phyloP scores from a whole-genome alignment of 2,888 invertebrate species.

The Stenurella melanura region DNA sequence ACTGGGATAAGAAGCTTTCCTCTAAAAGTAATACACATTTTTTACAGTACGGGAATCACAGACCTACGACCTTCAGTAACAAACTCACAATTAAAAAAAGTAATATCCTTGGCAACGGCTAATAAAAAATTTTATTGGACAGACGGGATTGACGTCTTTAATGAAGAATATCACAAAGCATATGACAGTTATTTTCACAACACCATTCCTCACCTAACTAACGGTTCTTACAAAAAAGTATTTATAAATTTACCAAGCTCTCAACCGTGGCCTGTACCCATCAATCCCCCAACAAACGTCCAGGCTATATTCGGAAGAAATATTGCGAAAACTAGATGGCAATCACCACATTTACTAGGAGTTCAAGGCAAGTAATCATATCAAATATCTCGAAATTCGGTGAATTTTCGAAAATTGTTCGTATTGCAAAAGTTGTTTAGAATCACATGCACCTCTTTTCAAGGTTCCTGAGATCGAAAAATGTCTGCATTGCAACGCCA shows the following conservation, averaged over 20 bases:
- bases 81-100: conserved; percentile 83
- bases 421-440: too few species aligned
- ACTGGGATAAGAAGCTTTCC: background rate
- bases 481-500: too few species aligned
- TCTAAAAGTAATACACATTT: background rate
- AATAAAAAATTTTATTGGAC: conserved; percentile 92
- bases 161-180: conserved; percentile 83
- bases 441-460: too few species aligned
- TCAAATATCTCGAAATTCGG: too few species aligned
- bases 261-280: conserved; percentile 87
- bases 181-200: conserved; percentile 85
- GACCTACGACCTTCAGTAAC: conserved; percentile 86
- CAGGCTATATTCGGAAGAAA: conserved; percentile 88
- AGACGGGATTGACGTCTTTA: conserved; percentile 83
- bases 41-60: conserved; percentile 79
- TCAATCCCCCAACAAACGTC: conserved; percentile 85
- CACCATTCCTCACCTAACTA: conserved; percentile 77
- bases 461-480: too few species aligned
- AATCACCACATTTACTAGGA: conserved; percentile 84
- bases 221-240: conserved; percentile 69
- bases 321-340: conserved; percentile 88
- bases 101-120: conserved; percentile 84
- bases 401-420: too few species aligned
- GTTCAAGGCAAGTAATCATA: conserved; percentile 85
- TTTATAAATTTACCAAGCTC: conserved; percentile 79